Conservation (phyloP, 2,888 invertebrate genomes). For the Thelaira solivaga region DNA sequence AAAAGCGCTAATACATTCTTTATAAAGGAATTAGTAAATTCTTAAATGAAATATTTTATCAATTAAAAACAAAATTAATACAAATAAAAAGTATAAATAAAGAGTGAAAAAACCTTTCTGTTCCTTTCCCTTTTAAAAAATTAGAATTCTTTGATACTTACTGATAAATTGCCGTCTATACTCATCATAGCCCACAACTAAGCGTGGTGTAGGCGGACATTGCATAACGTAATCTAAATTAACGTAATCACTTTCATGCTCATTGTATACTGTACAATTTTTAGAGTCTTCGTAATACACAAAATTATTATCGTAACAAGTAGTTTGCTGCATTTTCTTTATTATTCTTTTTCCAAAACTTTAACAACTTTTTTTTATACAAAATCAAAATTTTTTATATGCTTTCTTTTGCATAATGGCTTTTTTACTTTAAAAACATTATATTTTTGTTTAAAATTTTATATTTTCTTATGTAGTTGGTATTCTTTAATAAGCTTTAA, state of each 20-base stretch:
- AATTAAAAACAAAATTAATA: too few relatives aligned
- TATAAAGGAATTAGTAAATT: too few relatives aligned
- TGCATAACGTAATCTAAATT: constrained; percentile 19
- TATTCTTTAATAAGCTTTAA: neutral
- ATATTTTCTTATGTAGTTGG: neutral
- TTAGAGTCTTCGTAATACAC: constrained; percentile 34
- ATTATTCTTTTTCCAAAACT: constrained; percentile 10
- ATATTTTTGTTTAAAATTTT: neutral
- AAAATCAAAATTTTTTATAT: too few relatives aligned
- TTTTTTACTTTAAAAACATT: too few relatives aligned
- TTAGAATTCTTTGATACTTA: constrained; percentile 56
- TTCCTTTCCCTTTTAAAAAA: too few relatives aligned
- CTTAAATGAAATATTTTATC: too few relatives aligned
- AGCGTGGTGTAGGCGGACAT: constrained; percentile 11
- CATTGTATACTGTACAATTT: constrained; percentile 14
- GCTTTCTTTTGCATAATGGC: too few relatives aligned
- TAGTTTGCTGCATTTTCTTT: constrained; percentile 70
- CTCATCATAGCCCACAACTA: constrained; percentile 65
- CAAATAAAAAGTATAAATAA: too few relatives aligned
- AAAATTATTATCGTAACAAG: constrained; percentile 65
- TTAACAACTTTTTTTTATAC: neutral
- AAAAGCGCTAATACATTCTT: too few relatives aligned
- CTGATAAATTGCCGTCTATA: constrained; percentile 68
- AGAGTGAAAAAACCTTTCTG: too few relatives aligned
- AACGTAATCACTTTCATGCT: constrained; percentile 25